Percentiles rank a stretch among this genome's conserved stretches.
Conservation (phyloP, 2,888 invertebrate species). For the Patella caerulea region DNA sequence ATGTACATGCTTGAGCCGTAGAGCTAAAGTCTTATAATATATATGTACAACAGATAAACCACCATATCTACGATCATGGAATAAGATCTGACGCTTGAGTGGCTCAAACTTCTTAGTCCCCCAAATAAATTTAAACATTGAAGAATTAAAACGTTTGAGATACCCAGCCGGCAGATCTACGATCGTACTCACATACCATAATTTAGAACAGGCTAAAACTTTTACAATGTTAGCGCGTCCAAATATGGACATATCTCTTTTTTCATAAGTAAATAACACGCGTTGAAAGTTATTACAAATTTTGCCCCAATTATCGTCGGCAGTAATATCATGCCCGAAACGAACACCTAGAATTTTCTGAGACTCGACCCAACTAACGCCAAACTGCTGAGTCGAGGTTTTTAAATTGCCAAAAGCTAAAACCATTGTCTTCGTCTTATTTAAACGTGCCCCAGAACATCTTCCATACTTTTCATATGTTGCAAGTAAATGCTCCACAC, state of each 20-base stretch:
- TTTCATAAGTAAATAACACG: neutral
- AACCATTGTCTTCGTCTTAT: slow-evolving; percentile 4
- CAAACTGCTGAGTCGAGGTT: neutral
- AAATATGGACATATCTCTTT: neutral
- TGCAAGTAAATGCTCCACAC: neutral
- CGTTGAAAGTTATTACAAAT: neutral
- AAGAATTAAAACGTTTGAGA: neutral
- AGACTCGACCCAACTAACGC: neutral
- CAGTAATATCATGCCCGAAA: neutral
- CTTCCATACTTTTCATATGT: neutral
- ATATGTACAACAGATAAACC: neutral
- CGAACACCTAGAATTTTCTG: neutral
- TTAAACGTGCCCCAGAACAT: slow-evolving; percentile 19
- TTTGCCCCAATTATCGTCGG: neutral
- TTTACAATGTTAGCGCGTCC: neutral
- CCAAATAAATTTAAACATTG: neutral
- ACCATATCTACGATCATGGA: neutral
- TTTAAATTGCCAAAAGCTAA: neutral
- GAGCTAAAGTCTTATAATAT: neutral
- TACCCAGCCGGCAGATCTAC: neutral
- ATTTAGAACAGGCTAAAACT: neutral
- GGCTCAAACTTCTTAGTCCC: neutral
- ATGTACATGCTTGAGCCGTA: neutral
- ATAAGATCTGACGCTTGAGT: neutral
- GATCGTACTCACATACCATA: neutral